Conservation (phyloP, 2,797 vertebrate species). For the Halcyon badia region DNA sequence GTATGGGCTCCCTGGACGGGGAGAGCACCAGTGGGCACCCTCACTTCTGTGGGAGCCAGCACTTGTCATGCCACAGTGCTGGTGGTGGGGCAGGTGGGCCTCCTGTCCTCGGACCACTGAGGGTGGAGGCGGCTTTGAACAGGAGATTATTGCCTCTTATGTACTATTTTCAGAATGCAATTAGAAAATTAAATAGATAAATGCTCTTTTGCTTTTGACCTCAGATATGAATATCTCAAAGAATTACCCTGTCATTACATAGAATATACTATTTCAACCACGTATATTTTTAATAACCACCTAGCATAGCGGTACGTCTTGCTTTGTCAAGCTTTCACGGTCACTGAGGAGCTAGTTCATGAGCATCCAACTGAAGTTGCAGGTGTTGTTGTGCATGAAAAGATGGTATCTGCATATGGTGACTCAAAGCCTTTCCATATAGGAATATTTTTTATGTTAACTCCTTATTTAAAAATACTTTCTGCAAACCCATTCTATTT, state of each 20-base stretch:
- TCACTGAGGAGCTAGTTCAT: constrained; percentile 41
- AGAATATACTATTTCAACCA: neutral
- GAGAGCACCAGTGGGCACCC: rapidly evolving
- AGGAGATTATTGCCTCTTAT: neutral
- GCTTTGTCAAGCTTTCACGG: constrained; percentile 19
- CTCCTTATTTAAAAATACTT: neutral
- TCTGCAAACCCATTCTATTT: neutral
- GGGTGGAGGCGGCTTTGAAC: neutral
- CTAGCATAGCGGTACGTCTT: neutral
- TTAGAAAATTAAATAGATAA: neutral
- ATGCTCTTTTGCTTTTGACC: neutral
- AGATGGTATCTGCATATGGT: constrained; percentile 32
- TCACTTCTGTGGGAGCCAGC: rapidly evolving
- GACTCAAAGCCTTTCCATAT: neutral
- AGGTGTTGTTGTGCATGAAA: constrained; percentile 18
- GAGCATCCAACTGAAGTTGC: constrained; percentile 25
- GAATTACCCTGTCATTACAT: neutral
- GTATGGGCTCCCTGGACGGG: rapidly evolving
- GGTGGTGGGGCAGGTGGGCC: too few relatives aligned
- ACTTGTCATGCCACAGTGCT: neutral
- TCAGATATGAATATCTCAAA: neutral
- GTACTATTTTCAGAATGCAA: neutral
- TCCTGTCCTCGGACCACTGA: rapidly evolving
- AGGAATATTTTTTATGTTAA: constrained; percentile 31
- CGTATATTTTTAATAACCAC: neutral